Base-by-base conservation (phyloP, 2,888 invertebrate genomes). In the Sminthurides aquaticus region DNA sequence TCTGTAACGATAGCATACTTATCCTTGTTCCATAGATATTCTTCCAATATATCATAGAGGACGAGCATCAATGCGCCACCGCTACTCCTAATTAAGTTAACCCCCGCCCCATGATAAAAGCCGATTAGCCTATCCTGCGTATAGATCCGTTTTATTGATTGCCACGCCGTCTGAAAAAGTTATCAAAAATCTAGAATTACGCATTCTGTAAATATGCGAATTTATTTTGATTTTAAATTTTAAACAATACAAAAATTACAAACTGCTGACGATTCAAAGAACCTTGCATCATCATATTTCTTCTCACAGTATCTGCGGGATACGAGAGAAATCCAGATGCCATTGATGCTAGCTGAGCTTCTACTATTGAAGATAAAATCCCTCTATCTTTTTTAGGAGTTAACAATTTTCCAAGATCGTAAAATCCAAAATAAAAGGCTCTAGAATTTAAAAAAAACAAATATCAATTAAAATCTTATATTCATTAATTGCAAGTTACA, bases 1-100 rank as follows among this genome's bases (percentile, higher is more conserved):
- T 34, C 43, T 15, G 43, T 34, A 15, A 34, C 43, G 8, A 34
- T 11, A 34, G 43, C 43, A 34, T 34, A 34, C 15, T 15, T 5
- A 15, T 34, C 43, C 15, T 15, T 34, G 43, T 34, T 34, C 43
- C 43, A 34, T 5, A 34, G 8, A 5, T 34, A 15, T 15, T 34
- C 43, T 34, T 34, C 43, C 8, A 34, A 34, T 5, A 34, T 15
- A 34, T 71, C 69, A 48, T 69, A 70, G 1, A 69, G 11, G 25
- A 70, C 61, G 1, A 71, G 60, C 60, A 66, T 66, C 0, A 71
- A 25, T 2, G 69, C 69, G 0, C 71, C 69, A 3, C 71, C 71
- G n/a, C 68, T 64, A 15, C 67, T 64, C 29, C 71, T 28, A 0
- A 68, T 11, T 3, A 69, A 22, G 52, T 71, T 71, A 1, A 62